Base-by-base conservation (phyloP, 2,797 vertebrate genomes). In the Huso huso region DNA sequence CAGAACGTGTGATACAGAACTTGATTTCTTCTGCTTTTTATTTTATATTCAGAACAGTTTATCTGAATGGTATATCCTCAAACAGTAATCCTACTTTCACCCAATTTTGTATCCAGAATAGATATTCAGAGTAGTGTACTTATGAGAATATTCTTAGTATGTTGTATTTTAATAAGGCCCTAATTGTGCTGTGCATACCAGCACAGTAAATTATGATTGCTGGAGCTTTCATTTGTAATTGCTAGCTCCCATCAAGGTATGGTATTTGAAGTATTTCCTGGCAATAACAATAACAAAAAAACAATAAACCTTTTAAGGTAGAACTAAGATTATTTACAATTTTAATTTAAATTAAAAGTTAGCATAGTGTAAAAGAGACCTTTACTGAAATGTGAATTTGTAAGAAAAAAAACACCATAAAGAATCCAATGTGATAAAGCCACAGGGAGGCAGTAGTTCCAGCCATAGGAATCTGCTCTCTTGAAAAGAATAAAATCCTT, bases 391-490 rank as follows among this genome's bases (percentile, higher is more conserved):
- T 79, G 78, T 81, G 79, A 81, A 85, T 87, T 87, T 69, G 81
- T 86, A 78, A 83, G 73, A 61, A 8, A 48, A 68, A 68, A 85
- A 84, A 79, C 83, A 79, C 84, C 78, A 83, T 87, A 89, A 88
- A 88, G 88, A 88, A 87, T 88, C 86, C 84, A 82, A 82, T 77
- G 79, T 86, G 86, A 86, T 88, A 85, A 89, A 87, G 79, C 76
- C 81, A 72, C 72, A 78, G 73, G 75, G 67, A 73, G 84, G 78
- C 79, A 87, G 86, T 87, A 75, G 79, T 74, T 80, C 68, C 73
- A 82, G 62, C 82, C 79, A 61, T 82, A 72, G 85, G 85, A 80
- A 84, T 84, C 82, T 81, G 68, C 81, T 87, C 75, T 80, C 70
- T 74, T 84, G 82, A 87, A 89, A 87, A 86, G 81, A 87, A 79